A percentile compares a stretch with the other conserved stretches of the same genome.
Conservation (phyloP, 2,797 vertebrate genomes). For the Pipistrellus pipistrellus region DNA sequence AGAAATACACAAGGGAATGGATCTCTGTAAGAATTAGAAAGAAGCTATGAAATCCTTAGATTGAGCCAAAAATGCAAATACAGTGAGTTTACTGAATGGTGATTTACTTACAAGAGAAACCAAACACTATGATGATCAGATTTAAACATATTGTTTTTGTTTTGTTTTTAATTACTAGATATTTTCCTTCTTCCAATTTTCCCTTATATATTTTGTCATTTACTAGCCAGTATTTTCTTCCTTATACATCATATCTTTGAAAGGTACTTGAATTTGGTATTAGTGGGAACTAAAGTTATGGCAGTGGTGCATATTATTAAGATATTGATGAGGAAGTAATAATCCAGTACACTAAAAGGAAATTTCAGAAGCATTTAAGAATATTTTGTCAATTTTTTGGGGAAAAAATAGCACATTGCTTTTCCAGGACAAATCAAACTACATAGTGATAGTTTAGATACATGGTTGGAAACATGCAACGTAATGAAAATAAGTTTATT, state of each 20-base stretch:
- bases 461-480: neutral
- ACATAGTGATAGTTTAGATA: neutral
- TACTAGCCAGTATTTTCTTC: slow-evolving; percentile 40
- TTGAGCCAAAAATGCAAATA: slow-evolving; percentile 74
- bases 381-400: neutral
- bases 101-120: slow-evolving; percentile 72
- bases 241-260: neutral
- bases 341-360: neutral
- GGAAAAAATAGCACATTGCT: neutral
- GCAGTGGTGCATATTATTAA: neutral
- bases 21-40: slow-evolving; percentile 68
- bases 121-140: slow-evolving; percentile 56
- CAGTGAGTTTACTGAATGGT: slow-evolving; percentile 64
- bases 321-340: slow-evolving; percentile 11
- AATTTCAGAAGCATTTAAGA: slow-evolving; percentile 42
- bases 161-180: slow-evolving; percentile 51
- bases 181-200: slow-evolving; percentile 53
- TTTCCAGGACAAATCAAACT: slow-evolving; percentile 11
- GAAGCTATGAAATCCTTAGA: slow-evolving; percentile 62
- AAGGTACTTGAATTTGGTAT: slow-evolving; percentile 12
- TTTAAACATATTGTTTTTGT: slow-evolving; percentile 6
- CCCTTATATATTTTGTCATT: neutral
- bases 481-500: slow-evolving; percentile 33
- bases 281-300: neutral
- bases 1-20: slow-evolving; percentile 74